These are phyloP conservation scores for Catocala nupta DNA, from an alignment of 2,888 invertebrate species.

Conservation along the genomic window DNA sequence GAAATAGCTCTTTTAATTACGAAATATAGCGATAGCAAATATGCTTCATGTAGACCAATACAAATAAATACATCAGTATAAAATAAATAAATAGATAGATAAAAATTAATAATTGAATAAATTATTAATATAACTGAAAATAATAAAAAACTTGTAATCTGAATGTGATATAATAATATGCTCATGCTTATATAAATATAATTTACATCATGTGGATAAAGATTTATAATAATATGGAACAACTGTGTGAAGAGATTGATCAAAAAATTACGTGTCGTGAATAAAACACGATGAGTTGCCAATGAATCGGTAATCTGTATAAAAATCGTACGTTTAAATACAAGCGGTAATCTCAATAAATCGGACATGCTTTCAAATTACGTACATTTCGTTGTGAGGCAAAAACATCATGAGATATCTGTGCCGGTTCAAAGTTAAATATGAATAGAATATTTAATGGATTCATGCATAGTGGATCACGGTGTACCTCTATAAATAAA, in stretches of 20 bases:
- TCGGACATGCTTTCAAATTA: conserved; percentile 61
- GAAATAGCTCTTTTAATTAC: neutral
- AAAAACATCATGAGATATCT: conserved; percentile 50
- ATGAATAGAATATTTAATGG: conserved; percentile 61
- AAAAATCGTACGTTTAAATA: conserved; percentile 59
- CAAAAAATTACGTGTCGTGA: conserved; percentile 62
- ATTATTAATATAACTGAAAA: conserved; percentile 45
- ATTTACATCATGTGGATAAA: conserved; percentile 69
- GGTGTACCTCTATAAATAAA: conserved; percentile 44
- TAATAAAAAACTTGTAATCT: conserved; percentile 39
- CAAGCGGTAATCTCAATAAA: conserved; percentile 60
- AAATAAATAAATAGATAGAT: conserved; percentile 55
- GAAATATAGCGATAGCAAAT: neutral
- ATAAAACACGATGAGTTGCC: conserved; percentile 65
- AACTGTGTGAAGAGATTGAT: conserved; percentile 53
- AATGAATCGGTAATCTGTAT: conserved; percentile 58
- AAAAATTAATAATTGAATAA: conserved; percentile 44
- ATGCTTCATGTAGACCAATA: conserved; percentile 5
- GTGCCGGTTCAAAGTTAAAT: conserved; percentile 55
- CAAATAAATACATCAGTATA: conserved; percentile 22
- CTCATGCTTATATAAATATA: conserved; percentile 77
- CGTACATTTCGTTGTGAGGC: conserved; percentile 42
- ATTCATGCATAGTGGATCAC: conserved; percentile 58
- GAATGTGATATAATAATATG: conserved; percentile 56
- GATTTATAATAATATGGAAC: conserved; percentile 53